Percentiles rank a stretch among this genome's conserved stretches.
These are phyloP conservation scores for Microchrysa polita DNA, from an alignment of 2,888 invertebrate species.

Conservation along the genomic window DNA sequence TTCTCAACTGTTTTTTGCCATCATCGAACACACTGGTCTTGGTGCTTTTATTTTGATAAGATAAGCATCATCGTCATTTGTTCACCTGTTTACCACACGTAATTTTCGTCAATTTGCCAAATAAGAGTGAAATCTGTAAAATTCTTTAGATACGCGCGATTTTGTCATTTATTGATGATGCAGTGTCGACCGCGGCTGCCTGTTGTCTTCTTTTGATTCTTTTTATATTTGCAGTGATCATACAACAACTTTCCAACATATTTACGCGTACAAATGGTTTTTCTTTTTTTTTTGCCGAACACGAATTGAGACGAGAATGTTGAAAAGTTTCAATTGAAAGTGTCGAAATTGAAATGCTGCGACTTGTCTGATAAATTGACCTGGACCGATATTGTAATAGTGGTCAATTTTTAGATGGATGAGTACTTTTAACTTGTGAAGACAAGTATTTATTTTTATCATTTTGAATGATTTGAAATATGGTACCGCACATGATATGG, in stretches of 20 bases:
- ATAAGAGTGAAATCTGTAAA: conserved; percentile 35
- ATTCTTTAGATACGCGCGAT: not conserved
- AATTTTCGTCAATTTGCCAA: conserved; percentile 13
- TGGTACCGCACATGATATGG: conserved; percentile 1
- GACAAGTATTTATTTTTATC: not conserved
- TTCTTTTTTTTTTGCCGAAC: not conserved
- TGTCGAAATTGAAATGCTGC: conserved; percentile 10
- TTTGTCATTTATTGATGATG: too few species aligned
- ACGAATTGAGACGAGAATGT: not conserved
- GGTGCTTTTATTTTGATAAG: too few species aligned
- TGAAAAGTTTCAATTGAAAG: conserved; percentile 25
- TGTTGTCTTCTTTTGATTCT: conserved; percentile 8
- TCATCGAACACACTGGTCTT: too few species aligned
- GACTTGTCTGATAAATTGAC: conserved; percentile 28
- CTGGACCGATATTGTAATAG: not conserved
- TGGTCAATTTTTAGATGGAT: not conserved
- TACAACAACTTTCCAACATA: not conserved
- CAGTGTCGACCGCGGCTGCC: too few species aligned
- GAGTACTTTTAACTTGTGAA: not conserved
- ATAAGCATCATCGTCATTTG: not conserved
- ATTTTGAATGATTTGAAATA: not conserved
- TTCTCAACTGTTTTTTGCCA: not conserved
- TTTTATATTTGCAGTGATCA: not conserved
- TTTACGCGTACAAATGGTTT: not conserved
- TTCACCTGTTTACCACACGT: not conserved